These are phyloP conservation scores for Fundulus diaphanus DNA, from an alignment of 2,797 vertebrate genomes.

Conservation along the genomic window DNA sequence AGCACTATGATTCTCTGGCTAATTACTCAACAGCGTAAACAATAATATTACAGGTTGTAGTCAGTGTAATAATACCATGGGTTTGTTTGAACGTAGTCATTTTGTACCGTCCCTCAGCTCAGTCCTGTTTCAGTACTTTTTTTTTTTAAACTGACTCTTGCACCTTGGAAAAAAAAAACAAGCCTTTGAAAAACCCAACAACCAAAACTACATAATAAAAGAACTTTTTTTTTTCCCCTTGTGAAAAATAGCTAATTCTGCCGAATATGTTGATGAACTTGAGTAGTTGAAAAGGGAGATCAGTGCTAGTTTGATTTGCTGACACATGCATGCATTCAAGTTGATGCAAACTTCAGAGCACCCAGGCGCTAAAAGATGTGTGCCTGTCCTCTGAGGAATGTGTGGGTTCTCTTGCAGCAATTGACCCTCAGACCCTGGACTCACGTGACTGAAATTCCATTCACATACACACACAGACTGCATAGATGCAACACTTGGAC, in stretches of 20 bases:
- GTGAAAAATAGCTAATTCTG: not conserved
- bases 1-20: slow-evolving; percentile 70
- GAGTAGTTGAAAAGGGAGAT: slow-evolving; percentile 34
- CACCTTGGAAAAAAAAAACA: not conserved
- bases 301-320: slow-evolving; percentile 40
- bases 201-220: slow-evolving; percentile 29
- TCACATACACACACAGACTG: slow-evolving; percentile 36
- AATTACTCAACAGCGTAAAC: slow-evolving; percentile 81
- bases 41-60: slow-evolving; percentile 33
- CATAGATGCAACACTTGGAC: slow-evolving; percentile 32
- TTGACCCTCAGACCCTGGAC: slow-evolving; percentile 77
- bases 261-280: slow-evolving; percentile 57
- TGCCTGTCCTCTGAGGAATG: slow-evolving; percentile 80
- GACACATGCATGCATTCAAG: slow-evolving; percentile 38
- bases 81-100: slow-evolving; percentile 36
- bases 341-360: slow-evolving; percentile 48
- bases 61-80: slow-evolving; percentile 3
- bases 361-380: slow-evolving; percentile 59
- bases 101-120: slow-evolving; percentile 24
- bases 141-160: slow-evolving; percentile 10
- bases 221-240: not conserved
- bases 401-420: slow-evolving; percentile 72
- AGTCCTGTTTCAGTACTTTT: not conserved
- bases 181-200: slow-evolving; percentile 33
- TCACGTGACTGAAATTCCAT: slow-evolving; percentile 79